Evolutionary conservation across 2,888 invertebrate genomes (phyloP), one percentile per base, ranked within the genome.

Genomic region (Ferdinandea cuprea): DNA sequence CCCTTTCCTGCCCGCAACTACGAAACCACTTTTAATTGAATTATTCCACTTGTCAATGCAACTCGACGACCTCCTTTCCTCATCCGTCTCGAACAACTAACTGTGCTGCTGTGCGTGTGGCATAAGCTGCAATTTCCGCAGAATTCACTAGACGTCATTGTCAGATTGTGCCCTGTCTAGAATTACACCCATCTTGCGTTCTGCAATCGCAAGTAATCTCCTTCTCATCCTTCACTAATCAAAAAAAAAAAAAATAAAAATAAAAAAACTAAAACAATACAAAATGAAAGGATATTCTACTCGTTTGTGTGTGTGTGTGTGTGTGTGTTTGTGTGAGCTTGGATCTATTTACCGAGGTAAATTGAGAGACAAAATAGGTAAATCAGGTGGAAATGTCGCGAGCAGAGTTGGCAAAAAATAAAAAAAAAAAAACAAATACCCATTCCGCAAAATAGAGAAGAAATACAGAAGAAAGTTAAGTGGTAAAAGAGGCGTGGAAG

Each of bases 361-460:
- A 72, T 52, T 50, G 65, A 42, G 58, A 72, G 52, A 71, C 71
- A 50, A 50, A 56, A 61, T 44, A 56, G 56, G 44, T 56, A 83
- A 78, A 73, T 83, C 72, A 83, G 68, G 71, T 72, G 54, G 61
- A 77, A 81, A 52, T 83, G 78, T 68, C 83, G 40, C 50, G 54
- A 46, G 11, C 61, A 54, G 61, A 59, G 58, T 37, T 58, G 15
- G 6, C 3, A 42, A 25, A 42, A 42, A 40, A 42, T 19, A 32
- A 32, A 9, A n/a, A 54, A 35, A 40, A 28, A 56, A 37, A 25
- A 46, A 19, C 44, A 44, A 56, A 37, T 30, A 13, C 28, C n/a
- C 3, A 42, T 21, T 52, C 7, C 37, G 9, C 30, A 21, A 30
- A 17, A 52, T 37, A 46, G 25, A 25, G 46, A 17, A 13, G 13